Conservation (phyloP, 2,113 vertebrate species). For the Platichthys flesus region DNA sequence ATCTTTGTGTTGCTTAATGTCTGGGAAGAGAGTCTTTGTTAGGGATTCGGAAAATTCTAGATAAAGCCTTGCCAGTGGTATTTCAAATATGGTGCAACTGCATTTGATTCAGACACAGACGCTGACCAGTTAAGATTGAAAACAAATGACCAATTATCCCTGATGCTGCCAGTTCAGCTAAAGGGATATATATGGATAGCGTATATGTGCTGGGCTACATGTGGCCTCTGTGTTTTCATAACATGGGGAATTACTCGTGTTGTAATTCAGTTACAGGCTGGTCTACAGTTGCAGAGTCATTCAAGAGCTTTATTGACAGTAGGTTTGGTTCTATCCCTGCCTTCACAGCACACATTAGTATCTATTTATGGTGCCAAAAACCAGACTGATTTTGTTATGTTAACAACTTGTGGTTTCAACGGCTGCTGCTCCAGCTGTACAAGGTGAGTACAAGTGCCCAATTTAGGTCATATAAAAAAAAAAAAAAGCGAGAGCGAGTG, state of each 20-base stretch:
- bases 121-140: not conserved
- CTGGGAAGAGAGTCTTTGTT: conserved; percentile 18
- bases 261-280: conserved; percentile 31
- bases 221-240: conserved; percentile 35
- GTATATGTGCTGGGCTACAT: not conserved
- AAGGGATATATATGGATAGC: not conserved
- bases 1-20: conserved; percentile 38
- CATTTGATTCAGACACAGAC: conserved; percentile 2
- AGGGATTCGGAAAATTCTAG: conserved; percentile 15
- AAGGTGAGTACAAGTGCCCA: conserved; percentile 68
- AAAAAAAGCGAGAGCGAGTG: not conserved
- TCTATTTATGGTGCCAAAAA: conserved; percentile 63
- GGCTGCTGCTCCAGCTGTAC: conserved; percentile 65
- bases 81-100: conserved; percentile 21
- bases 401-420: conserved; percentile 69
- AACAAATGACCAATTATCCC: not conserved
- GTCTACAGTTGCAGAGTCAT: conserved; percentile 17
- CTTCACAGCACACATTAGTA: conserved; percentile 22
- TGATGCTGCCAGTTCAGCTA: not conserved
- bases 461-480: conserved; percentile 61
- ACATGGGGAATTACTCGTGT: conserved; percentile 16
- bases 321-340: conserved; percentile 19
- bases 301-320: conserved; percentile 32
- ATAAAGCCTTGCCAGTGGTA: not conserved
- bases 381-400: conserved; percentile 60